Base-by-base conservation (phyloP, 2,888 invertebrate species). In the Digitonthophagus gazella region DNA sequence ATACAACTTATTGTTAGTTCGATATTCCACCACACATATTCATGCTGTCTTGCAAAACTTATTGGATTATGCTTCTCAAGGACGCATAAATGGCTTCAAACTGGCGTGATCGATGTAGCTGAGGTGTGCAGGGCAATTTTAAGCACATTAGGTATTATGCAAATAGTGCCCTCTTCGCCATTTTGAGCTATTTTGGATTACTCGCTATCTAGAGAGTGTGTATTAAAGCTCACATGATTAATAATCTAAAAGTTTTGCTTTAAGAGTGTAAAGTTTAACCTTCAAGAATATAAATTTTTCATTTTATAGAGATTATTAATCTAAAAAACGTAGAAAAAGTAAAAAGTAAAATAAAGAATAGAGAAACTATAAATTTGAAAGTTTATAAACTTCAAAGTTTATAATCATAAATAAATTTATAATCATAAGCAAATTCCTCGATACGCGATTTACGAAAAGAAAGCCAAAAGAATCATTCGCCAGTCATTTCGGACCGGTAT, bases 401-500 rank as follows among this genome's bases (percentile, higher is more conserved):
- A 61, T 44, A 44, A 44, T 44, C 28, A 44, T 44, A 44, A 44
- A 44, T 11, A 44, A 44, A n/a, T n/a, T n/a, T n/a, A n/a, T n/a
- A n/a, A n/a, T n/a, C n/a, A n/a, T n/a, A n/a, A 44, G 28, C 28
- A n/a, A n/a, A n/a, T n/a, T 11, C 28, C 28, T 44, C 28, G 28
- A 44, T 44, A n/a, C n/a, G n/a, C n/a, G n/a, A n/a, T n/a, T n/a
- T n/a, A n/a, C n/a, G n/a, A 44, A 44, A 44, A 44, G 28, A 44
- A 44, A 44, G 28, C 28, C n/a, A n/a, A n/a, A n/a, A 44, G 6
- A 6, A 44, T 44, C 28, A 64, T 67, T 63, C 64, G 22, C 14
- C 63, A 67, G 56, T 67, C 64, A 57, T 22, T 56, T 54, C 22
- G 22, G 20, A 20, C n/a, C 18, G 8, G 64, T 20, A 72, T 71